Percentiles rank a stretch among this genome's conserved stretches.
phyloP scores from a whole-genome alignment of 2,888 invertebrate species.

The Xanthia togata region DNA sequence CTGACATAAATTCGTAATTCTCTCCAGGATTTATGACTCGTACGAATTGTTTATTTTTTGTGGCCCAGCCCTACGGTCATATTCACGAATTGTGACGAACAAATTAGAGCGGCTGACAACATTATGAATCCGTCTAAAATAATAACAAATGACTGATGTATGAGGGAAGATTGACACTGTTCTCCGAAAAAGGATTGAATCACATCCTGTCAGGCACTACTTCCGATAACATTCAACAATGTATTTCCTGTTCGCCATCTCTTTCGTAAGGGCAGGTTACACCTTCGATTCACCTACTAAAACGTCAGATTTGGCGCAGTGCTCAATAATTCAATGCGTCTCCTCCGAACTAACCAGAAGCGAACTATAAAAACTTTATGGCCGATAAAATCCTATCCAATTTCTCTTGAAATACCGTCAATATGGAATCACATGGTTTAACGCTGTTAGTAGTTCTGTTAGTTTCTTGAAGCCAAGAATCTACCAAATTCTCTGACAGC shows the following conservation, averaged over 20 bases:
- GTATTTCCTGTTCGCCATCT: not conserved
- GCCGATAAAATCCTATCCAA: slow-evolving; percentile 49
- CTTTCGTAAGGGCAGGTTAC: not conserved
- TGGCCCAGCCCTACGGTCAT: not conserved
- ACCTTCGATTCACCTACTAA: slow-evolving; percentile 19
- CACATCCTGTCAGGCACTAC: not conserved
- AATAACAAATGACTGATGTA: not conserved
- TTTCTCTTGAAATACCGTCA: slow-evolving; percentile 44
- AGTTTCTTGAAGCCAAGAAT: not conserved
- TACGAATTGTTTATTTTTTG: not conserved
- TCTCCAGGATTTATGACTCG: not conserved
- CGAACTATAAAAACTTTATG: slow-evolving; percentile 54
- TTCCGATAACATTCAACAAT: not conserved
- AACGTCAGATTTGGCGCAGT: slow-evolving; percentile 51
- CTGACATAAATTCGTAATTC: not conserved
- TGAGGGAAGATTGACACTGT: no score
- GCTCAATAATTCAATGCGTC: slow-evolving; percentile 52
- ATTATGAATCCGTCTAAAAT: not conserved
- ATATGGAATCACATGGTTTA: slow-evolving; percentile 39
- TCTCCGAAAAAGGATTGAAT: not conserved
- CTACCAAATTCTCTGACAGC: not conserved
- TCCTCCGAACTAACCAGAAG: slow-evolving; percentile 41
- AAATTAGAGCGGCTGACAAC: not conserved
- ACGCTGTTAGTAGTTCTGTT: slow-evolving; percentile 7
- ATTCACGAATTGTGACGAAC: not conserved